These are phyloP conservation scores for Eleginops maclovinus DNA, from an alignment of 2,113 vertebrate species.

Conservation along the genomic window DNA sequence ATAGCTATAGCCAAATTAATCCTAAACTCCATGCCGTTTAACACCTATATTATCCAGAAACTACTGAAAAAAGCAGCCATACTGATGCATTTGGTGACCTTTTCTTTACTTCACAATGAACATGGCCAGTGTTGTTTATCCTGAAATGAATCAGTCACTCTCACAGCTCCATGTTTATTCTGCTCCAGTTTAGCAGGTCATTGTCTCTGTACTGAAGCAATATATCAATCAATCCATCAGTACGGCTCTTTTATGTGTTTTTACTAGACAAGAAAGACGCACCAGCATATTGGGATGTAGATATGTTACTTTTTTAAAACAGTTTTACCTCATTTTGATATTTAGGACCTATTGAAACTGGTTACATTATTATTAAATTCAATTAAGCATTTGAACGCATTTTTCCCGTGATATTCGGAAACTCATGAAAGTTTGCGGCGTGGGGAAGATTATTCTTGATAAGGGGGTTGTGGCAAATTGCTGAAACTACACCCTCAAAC, in stretches of 20 bases:
- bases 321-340: background rate
- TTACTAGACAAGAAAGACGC: background rate
- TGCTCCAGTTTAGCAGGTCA: background rate
- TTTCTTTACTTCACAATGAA: background rate
- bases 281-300: background rate
- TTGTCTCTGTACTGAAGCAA: background rate
- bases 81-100: background rate
- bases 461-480: too few relatives aligned
- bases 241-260: background rate
- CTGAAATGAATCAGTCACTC: background rate
- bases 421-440: too few relatives aligned
- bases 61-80: background rate
- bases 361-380: too few relatives aligned
- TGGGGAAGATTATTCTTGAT: too few relatives aligned
- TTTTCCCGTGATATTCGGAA: too few relatives aligned
- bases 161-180: background rate
- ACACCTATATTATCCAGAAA: background rate
- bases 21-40: background rate
- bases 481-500: too few relatives aligned
- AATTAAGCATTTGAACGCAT: too few relatives aligned
- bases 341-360: background rate
- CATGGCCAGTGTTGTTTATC: background rate
- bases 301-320: background rate
- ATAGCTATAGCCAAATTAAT: background rate
- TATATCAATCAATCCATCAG: background rate